Percentiles rank a stretch among this genome's conserved stretches.
phyloP scores from a whole-genome alignment of 2,888 invertebrate genomes.

The Eumerus sabulonum region DNA sequence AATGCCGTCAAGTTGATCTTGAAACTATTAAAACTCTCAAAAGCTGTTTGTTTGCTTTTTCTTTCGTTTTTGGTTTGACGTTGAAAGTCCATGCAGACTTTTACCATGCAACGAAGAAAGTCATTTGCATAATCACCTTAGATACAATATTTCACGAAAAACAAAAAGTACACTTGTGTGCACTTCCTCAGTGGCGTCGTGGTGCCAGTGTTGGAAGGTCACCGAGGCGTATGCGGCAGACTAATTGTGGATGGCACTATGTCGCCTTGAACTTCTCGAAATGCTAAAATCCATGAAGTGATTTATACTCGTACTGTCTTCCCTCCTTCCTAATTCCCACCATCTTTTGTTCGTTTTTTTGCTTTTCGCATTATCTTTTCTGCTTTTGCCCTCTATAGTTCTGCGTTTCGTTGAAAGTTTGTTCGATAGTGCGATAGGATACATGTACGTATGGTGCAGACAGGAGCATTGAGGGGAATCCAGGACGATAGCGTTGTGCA shows the following conservation, averaged over 20 bases:
- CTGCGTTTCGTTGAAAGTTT: conserved; percentile 39
- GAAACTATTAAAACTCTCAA: background rate
- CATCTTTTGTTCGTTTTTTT: background rate
- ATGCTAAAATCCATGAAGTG: conserved; percentile 44
- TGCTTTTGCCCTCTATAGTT: conserved; percentile 24
- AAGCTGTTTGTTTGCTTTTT: background rate
- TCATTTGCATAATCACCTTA: conserved; percentile 2
- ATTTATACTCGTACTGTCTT: conserved; percentile 39
- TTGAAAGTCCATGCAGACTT: conserved; percentile 10
- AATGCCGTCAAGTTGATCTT: conserved; percentile 49
- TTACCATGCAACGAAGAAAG: conserved; percentile 8
- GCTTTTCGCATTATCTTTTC: background rate
- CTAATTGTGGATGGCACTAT: conserved; percentile 44
- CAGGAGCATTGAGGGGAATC: background rate
- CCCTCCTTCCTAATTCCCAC: background rate
- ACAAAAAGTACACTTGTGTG: too few species aligned
- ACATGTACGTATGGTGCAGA: conserved; percentile 4
- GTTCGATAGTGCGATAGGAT: conserved; percentile 42
- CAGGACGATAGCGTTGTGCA: conserved; percentile 46
- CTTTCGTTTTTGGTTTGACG: background rate
- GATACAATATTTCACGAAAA: too few species aligned
- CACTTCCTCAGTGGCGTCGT: conserved; percentile 20
- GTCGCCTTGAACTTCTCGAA: conserved; percentile 58
- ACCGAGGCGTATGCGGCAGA: conserved; percentile 55
- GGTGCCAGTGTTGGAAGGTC: conserved; percentile 47